A percentile compares a stretch with the other conserved stretches of the same genome.
Conservation (phyloP, 2,113 vertebrate species). For the Myrmophylax atrothorax region DNA sequence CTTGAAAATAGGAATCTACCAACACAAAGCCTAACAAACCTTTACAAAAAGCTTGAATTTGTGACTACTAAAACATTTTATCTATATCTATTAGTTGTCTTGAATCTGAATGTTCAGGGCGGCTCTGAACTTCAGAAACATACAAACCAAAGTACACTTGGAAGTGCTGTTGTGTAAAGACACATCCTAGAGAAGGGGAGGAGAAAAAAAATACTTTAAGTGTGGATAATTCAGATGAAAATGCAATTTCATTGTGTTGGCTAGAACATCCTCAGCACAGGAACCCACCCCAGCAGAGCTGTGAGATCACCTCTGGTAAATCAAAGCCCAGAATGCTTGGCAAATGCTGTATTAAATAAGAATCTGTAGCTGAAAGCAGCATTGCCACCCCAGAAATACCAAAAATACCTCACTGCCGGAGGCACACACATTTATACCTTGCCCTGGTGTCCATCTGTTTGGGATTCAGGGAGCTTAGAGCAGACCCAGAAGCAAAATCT, state of each 20-base stretch:
- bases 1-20: not conserved
- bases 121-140: not conserved
- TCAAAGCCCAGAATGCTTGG: not conserved
- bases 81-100: not conserved
- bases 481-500: not conserved
- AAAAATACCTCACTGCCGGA: not conserved
- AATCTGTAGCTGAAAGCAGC: not conserved
- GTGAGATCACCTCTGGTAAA: not conserved
- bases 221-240: not conserved
- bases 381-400: not conserved
- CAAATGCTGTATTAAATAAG: not conserved
- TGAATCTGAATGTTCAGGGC: not conserved
- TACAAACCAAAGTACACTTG: not conserved
- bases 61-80: not conserved
- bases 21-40: not conserved
- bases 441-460: not conserved
- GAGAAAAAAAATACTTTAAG: not conserved
- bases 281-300: not conserved
- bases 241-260: not conserved
- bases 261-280: not conserved
- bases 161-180: not conserved
- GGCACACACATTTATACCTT: accelerated
- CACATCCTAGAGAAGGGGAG: not conserved
- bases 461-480: not conserved
- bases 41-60: not conserved